These are phyloP conservation scores for Eriocheir sinensis DNA, from an alignment of 1,140 invertebrate species.

Conservation along the genomic window DNA sequence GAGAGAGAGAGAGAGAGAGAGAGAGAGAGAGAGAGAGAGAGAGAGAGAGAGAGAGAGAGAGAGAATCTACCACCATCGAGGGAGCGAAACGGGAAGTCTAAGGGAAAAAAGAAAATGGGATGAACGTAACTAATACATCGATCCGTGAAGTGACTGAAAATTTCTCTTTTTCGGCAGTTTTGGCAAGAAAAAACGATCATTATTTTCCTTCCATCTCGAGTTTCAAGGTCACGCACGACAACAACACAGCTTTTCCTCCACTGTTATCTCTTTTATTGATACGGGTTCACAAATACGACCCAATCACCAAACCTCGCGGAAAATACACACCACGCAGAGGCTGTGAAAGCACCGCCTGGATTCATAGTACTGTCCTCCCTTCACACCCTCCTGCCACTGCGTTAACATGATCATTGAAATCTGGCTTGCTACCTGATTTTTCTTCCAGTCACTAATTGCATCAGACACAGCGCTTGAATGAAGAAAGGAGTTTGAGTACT, in stretches of 20 bases:
- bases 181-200: background rate
- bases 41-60: conserved; percentile 22
- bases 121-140: background rate
- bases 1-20: conserved; percentile 4
- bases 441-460: background rate
- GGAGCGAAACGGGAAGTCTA: background rate
- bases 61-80: too few relatives aligned
- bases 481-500: too few relatives aligned
- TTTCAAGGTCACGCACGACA: background rate
- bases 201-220: background rate
- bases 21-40: conserved; percentile 13
- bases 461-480: too few relatives aligned
- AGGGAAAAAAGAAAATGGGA: background rate
- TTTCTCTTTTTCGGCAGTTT: background rate
- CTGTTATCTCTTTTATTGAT: background rate
- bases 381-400: background rate
- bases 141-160: background rate
- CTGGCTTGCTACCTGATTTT: background rate
- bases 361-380: background rate
- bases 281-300: background rate
- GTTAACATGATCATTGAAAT: background rate
- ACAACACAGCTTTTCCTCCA: background rate
- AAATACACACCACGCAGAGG: background rate
- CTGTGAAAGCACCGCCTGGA: background rate
- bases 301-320: background rate